These are phyloP conservation scores for Dasyornis broadbenti DNA, from an alignment of 2,113 vertebrate species.

Conservation along the genomic window DNA sequence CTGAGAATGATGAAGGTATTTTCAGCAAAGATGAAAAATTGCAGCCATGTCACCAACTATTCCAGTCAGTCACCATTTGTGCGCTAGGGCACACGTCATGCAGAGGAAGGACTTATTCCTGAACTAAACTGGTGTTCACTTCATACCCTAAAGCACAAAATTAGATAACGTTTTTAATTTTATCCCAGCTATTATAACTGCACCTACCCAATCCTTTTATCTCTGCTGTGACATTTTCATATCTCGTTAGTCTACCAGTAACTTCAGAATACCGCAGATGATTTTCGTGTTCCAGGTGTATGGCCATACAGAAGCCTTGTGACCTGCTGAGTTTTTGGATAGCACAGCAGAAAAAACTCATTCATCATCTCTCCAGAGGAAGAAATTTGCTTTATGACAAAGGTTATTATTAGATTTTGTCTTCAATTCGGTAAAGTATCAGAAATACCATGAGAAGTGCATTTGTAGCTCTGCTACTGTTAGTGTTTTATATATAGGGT, in stretches of 20 bases:
- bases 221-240: background rate
- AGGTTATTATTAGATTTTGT: background rate
- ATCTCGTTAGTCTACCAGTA: background rate
- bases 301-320: background rate
- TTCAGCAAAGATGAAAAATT: background rate
- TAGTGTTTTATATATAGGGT: background rate
- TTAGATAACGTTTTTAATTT: background rate
- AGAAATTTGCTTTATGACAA: background rate
- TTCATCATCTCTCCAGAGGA: background rate
- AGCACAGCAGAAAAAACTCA: background rate
- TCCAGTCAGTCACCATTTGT: background rate
- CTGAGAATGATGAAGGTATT: background rate
- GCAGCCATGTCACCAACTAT: background rate
- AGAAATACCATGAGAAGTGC: background rate
- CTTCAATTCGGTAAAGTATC: background rate
- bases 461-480: background rate
- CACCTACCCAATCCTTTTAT: background rate
- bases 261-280: background rate
- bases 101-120: background rate
- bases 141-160: background rate
- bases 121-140: background rate
- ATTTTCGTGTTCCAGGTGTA: background rate
- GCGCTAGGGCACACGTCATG: background rate
- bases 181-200: background rate
- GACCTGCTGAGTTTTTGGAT: background rate